Evolutionary conservation across 2,888 invertebrate species (phyloP).

Genomic region (Flexamia atlantica): DNA sequence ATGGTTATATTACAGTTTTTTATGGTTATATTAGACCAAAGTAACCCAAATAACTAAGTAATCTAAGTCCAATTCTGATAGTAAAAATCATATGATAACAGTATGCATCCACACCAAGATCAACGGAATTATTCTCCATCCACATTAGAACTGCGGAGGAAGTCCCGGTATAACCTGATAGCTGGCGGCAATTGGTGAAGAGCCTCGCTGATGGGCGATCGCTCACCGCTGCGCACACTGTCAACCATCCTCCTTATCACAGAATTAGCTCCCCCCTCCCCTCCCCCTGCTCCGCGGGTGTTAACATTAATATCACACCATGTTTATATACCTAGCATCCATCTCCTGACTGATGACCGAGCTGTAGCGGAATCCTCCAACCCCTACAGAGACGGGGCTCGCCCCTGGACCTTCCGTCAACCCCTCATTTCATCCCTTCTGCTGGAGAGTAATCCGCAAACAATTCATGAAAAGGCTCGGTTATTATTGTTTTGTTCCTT

Average conservation of each 20-base stretch:
- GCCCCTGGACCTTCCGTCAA: neutral
- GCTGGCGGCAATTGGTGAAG: slow-evolving; percentile 36
- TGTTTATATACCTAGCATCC: neutral
- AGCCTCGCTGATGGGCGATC: neutral
- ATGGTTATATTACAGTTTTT: too few relatives aligned
- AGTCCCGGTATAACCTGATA: neutral
- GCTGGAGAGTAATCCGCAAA: slow-evolving; percentile 8
- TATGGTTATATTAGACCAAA: too few relatives aligned
- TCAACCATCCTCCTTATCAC: slow-evolving; percentile 23
- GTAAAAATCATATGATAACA: too few relatives aligned
- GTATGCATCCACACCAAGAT: too few relatives aligned
- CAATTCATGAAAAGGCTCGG: slow-evolving; percentile 27
- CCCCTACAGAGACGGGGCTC: neutral
- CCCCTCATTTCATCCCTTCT: slow-evolving; percentile 1
- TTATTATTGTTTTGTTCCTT: slow-evolving; percentile 26
- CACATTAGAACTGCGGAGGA: too few relatives aligned
- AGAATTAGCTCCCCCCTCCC: neutral
- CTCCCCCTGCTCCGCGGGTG: neutral
- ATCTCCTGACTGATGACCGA: neutral
- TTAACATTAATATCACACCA: neutral
- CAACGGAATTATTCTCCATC: too few relatives aligned
- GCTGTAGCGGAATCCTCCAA: neutral
- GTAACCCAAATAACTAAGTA: too few relatives aligned
- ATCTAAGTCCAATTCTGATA: too few relatives aligned
- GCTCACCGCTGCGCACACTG: slow-evolving; percentile 15